These are phyloP conservation scores for Loxodonta africana DNA, from an alignment of 2,113 vertebrate species.

Conservation along the genomic window DNA sequence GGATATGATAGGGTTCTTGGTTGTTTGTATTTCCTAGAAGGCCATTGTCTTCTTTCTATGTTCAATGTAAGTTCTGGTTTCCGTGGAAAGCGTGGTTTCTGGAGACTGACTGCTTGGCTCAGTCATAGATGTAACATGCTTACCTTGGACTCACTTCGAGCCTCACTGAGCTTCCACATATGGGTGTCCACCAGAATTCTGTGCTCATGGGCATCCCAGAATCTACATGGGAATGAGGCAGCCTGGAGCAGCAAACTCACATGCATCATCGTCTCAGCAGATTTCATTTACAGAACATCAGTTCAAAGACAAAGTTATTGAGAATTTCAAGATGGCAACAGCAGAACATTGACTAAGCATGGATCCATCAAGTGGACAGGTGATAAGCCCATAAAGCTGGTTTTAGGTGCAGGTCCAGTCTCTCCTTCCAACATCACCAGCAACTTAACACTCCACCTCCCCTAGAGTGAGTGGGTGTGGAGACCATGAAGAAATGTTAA, in stretches of 20 bases:
- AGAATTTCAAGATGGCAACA: neutral
- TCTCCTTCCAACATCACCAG: neutral
- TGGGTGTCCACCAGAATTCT: no score
- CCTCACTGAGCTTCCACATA: no score
- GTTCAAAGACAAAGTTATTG: neutral
- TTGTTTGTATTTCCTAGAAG: neutral
- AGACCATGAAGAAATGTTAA: no score
- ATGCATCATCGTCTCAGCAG: rapidly evolving
- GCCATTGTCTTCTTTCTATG: neutral
- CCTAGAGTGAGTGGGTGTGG: no score
- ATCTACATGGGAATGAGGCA: rapidly evolving
- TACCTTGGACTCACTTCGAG: no score
- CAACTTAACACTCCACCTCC: no score
- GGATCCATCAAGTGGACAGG: neutral
- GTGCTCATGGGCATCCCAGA: neutral
- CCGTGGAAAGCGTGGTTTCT: neutral
- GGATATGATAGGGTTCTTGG: no score
- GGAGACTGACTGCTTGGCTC: neutral
- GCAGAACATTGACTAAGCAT: neutral
- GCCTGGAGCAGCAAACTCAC: no score
- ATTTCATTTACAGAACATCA: neutral
- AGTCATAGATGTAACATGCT: neutral
- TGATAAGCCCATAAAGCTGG: neutral
- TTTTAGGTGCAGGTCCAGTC: neutral
- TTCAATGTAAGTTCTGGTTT: neutral